A percentile compares a stretch with the other conserved stretches of the same genome.
Conservation (phyloP, 1,140 invertebrate genomes). For the Ectropis grisescens region DNA sequence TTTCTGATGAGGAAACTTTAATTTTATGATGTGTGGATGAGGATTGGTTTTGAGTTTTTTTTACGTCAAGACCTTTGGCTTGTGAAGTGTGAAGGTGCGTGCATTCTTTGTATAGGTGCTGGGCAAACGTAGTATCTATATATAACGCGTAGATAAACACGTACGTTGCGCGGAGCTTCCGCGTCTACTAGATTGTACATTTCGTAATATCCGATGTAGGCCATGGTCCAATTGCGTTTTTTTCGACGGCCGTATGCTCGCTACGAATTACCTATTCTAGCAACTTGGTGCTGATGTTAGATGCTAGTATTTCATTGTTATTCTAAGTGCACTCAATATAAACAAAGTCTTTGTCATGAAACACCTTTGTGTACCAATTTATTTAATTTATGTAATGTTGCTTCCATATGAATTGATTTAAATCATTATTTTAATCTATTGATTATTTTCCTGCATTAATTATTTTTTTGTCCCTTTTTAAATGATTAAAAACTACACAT, state of each 20-base stretch:
- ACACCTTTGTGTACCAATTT: too few relatives aligned
- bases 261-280: conserved; percentile 1
- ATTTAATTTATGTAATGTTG: too few relatives aligned
- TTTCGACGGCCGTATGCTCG: conserved; percentile 28
- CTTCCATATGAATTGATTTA: too few relatives aligned
- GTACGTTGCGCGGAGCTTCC: conserved; percentile 48
- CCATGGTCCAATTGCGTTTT: conserved; percentile 64
- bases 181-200: conserved; percentile 54
- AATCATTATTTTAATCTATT: too few relatives aligned
- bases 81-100: conserved; percentile 18
- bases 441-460: too few relatives aligned
- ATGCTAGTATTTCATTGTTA: too few relatives aligned
- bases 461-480: too few relatives aligned
- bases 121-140: conserved; percentile 46
- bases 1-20: conserved; percentile 2
- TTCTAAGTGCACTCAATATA: too few relatives aligned
- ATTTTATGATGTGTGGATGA: neutral
- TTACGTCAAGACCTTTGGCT: conserved; percentile 11
- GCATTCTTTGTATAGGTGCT: conserved; percentile 45
- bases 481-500: too few relatives aligned
- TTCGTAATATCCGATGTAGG: conserved; percentile 65
- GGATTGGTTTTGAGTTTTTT: neutral
- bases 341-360: too few relatives aligned
- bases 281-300: too few relatives aligned
- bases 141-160: conserved; percentile 53